Evolutionary conservation across 2,113 vertebrate species (phyloP), one percentile per base, ranked within the genome.

Genomic region (Apaloderma vittatum): DNA sequence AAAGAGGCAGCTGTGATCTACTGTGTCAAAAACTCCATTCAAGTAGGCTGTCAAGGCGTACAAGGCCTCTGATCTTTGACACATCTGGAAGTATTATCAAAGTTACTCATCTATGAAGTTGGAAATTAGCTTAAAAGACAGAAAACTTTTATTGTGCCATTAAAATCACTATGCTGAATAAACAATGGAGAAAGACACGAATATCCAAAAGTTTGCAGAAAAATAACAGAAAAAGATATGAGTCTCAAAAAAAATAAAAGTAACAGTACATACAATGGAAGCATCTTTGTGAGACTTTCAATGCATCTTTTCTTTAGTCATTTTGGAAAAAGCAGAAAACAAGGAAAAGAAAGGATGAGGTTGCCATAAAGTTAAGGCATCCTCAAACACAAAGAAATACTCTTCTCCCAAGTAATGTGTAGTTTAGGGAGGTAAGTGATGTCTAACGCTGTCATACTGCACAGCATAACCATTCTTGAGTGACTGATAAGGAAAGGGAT

Each of bases 401-500:
- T 85, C 79, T 97, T 87, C 67, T 84, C 67, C 40, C 21, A 62
- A 82, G 73, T 94, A 94, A 96, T 93, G 87, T 92, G 85, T 78
- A 97, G 93, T 97, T 97, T 95, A 94, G 85, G 90, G 96, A 93
- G 80, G 85, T 93, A 97, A 96, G 90, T 86, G 92, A 94, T 97
- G 95, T 88, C 96, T 95, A 94, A 93, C 73, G 67, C 79, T 95
- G 88, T 94, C 93, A 97, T 52, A 94, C 40, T 83, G 82, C 66
- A 94, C 37, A 91, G 91, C 92, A 79, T 92, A 95, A 94, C 87
- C 87, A 94, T 96, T 97, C 93, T 59, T 82, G 82, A 97, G 94
- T 75, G 76, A 94, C 95, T 96, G 97, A 98, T 96, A 97, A 96
- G 92, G 82, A 94, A 96, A 89, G 66, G 97, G 96, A 96, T 97